phyloP scores from a whole-genome alignment of 2,797 vertebrate species.

The Microhierax caerulescens region DNA sequence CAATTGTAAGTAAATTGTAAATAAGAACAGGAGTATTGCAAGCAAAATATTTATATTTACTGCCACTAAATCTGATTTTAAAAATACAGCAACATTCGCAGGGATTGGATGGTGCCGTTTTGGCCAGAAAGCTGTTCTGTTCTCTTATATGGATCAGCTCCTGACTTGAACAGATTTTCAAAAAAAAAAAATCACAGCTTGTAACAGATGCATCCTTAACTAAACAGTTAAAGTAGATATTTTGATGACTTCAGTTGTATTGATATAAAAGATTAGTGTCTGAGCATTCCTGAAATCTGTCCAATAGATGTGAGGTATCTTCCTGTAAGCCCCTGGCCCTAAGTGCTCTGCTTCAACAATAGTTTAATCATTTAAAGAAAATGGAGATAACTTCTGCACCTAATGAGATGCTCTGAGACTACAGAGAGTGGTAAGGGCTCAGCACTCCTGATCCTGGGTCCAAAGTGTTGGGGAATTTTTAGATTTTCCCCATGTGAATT shows the following conservation, averaged over 20 bases:
- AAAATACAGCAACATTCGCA: background rate
- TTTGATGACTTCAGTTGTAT: conserved; percentile 35
- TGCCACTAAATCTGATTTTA: conserved; percentile 7
- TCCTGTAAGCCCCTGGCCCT: background rate
- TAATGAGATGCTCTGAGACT: background rate
- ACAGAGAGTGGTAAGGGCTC: background rate
- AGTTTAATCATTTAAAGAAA: background rate
- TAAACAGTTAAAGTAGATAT: conserved; percentile 55
- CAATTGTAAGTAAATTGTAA: background rate
- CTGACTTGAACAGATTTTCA: conserved; percentile 29
- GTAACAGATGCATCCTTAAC: conserved; percentile 29
- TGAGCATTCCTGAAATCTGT: conserved; percentile 10
- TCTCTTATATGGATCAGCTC: background rate
- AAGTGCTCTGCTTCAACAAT: background rate
- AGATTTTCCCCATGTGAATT: background rate
- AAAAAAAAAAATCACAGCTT: conserved; percentile 21
- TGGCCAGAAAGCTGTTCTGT: conserved; percentile 4
- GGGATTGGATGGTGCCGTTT: background rate
- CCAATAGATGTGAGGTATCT: background rate
- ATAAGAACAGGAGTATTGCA: background rate
- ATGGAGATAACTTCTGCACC: background rate
- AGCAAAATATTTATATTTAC: conserved; percentile 42
- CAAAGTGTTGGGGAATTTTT: background rate
- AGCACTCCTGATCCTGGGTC: background rate
- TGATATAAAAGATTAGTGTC: conserved; percentile 1